Evolutionary conservation across 2,797 vertebrate genomes (phyloP).

Genomic region (Schizopygopsis pylzovi): DNA sequence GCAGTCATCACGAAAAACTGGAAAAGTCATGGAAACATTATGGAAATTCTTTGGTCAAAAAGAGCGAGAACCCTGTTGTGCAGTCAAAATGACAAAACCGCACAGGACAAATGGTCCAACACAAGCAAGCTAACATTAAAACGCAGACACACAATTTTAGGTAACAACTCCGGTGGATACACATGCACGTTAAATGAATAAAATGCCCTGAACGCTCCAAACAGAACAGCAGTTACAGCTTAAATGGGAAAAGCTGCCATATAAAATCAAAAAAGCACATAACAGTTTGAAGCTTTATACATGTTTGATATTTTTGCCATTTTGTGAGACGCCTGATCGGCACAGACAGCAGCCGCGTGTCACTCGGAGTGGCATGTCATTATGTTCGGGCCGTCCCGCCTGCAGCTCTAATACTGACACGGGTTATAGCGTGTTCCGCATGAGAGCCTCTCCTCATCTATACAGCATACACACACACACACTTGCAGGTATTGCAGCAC

Average conservation of each 20-base stretch:
- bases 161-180: background rate
- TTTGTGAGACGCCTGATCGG: slow-evolving; percentile 44
- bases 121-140: background rate
- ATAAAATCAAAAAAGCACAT: slow-evolving; percentile 48
- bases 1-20: background rate
- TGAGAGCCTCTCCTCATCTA: slow-evolving; percentile 53
- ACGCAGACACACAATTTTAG: background rate
- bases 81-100: background rate
- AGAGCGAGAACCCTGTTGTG: background rate
- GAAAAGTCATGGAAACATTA: background rate
- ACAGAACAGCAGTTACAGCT: slow-evolving; percentile 20
- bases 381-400: slow-evolving; percentile 46
- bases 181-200: background rate
- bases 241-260: slow-evolving; percentile 26
- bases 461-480: slow-evolving; percentile 8
- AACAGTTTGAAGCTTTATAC: slow-evolving; percentile 42
- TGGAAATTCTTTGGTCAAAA: background rate
- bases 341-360: slow-evolving; percentile 44
- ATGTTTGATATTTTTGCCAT: slow-evolving; percentile 50
- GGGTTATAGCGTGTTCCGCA: slow-evolving; percentile 52
- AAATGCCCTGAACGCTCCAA: background rate
- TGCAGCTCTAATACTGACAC: slow-evolving; percentile 53
- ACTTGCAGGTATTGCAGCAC: background rate
- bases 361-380: slow-evolving; percentile 54
- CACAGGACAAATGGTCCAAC: background rate